Evolutionary conservation across 2,888 invertebrate species (phyloP), one percentile per base, ranked within the genome.

Genomic region (Aethes cnicana): DNA sequence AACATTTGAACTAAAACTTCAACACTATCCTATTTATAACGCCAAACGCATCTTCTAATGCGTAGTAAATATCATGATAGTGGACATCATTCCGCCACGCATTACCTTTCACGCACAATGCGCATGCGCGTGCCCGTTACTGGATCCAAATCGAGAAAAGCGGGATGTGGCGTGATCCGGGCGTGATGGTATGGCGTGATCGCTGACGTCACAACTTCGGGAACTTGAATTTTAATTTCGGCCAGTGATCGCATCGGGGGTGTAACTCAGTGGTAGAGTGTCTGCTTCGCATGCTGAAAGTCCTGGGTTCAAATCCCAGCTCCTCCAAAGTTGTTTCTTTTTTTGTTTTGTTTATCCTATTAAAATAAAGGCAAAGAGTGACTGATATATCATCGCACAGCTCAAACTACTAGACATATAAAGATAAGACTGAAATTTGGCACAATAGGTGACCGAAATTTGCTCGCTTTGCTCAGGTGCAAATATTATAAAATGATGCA

Each of bases 221-320:
- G 35, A 32, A 47, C 3, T 0, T 44, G 20, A 16, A 36, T 6
- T 0, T 9, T 47, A 53, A 63, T 68, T 70, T 70, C 60, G 50
- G 0, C 7, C 0, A 0, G 0, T 0, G 0, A 0, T 0, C 0
- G 0, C 8, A 58, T 50, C 58, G 85, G 85, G 84, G 84, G 77
- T 84, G 81, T 86, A 84, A 82, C 84, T 84, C 85, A 86, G 85
- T 81, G 84, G 86, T 84, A 85, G 84, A 84, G 84, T 83, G 84
- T 82, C 81, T 82, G 86, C 84, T 86, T 85, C 81, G 72, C 85
- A 84, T 85, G 84, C 83, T 81, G 81, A 81, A 85, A 85, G 86
- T 84, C 88, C 83, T 82, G 88, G 85, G 87, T 87, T 89, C 88
- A 83, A 89, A 85, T 85, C 86, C 85, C 88, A 82, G 83, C 83